A percentile compares a stretch with the other conserved stretches of the same genome.
phyloP scores from a whole-genome alignment of 2,888 invertebrate species.

The Parthenolecanium corni region DNA sequence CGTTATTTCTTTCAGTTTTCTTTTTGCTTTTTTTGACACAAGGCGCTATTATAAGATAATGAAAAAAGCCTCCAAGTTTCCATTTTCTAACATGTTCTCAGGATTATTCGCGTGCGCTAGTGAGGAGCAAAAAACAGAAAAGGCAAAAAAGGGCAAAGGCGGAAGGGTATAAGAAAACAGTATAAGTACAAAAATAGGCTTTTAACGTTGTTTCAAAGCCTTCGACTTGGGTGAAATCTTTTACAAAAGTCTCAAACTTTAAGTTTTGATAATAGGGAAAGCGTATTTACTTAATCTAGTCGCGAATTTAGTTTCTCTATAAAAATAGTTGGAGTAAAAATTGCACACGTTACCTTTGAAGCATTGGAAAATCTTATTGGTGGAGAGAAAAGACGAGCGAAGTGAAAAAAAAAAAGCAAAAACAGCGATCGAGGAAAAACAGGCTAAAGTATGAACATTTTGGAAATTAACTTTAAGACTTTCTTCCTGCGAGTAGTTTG shows the following conservation, averaged over 20 bases:
- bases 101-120: neutral
- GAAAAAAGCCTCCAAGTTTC: neutral
- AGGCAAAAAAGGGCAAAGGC: no score
- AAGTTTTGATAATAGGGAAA: constrained; percentile 1
- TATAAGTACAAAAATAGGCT: neutral
- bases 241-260: neutral
- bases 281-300: constrained; percentile 5
- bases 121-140: neutral
- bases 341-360: neutral
- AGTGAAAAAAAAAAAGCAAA: no score
- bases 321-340: neutral
- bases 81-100: constrained; percentile 3
- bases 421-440: neutral
- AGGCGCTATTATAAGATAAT: constrained; percentile 7
- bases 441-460: neutral
- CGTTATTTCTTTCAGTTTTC: no score
- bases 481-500: neutral
- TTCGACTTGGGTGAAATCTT: neutral
- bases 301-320: neutral
- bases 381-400: neutral
- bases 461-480: neutral
- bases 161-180: neutral
- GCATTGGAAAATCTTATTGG: neutral
- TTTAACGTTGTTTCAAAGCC: constrained; percentile 2
- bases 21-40: neutral